Evolutionary conservation across 2,888 invertebrate genomes (phyloP), one percentile per base, ranked within the genome.

Genomic region (Chrysina gloriosa): DNA sequence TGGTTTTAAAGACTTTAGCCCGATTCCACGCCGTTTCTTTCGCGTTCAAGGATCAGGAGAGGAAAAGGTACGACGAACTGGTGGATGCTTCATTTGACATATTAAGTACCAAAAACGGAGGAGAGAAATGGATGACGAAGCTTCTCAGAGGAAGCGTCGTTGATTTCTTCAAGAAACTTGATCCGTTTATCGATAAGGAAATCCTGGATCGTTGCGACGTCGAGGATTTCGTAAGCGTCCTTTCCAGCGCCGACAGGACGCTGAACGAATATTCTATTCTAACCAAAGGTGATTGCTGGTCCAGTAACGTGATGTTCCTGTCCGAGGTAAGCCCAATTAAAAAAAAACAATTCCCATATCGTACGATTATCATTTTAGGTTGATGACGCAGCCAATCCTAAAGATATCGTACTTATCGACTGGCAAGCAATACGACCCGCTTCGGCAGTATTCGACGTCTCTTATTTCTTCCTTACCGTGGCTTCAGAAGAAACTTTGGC

Each of bases 1-100:
- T 76, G 7, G 77, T 78, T 9, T 64, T 80, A n/a, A 71, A 70
- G 9, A 76, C 77, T 36, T 77, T 79, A 34, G 81, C 77, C 0
- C 77, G 75, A 47, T 77, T 78, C 9, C 81, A 81, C 66, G 76
- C 78, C 0, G 63, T 77, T 3, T 78, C 78, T 0, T 74, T 76
- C 21, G 79, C 76, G 0, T 65, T 80, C 47, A 76, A 72, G 25
- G 70, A 78, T 47, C 73, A 76, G 50, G 54, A 76, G 21, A 76
- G 75, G 1, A 71, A 77, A 5, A 14, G 6, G 9, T 64, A 16
- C 6, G 45, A 19, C 14, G n/a, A 31, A 54, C n/a, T 54, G 3
- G 11, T 9, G 2, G 29, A 54, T 36, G 5, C 3, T n/a, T 16
- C 34, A 27, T n/a, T 14, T 29, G 14, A 29, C 5, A 19, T 42